Conservation (phyloP, 2,797 vertebrate genomes). For the Mustela erminea region DNA sequence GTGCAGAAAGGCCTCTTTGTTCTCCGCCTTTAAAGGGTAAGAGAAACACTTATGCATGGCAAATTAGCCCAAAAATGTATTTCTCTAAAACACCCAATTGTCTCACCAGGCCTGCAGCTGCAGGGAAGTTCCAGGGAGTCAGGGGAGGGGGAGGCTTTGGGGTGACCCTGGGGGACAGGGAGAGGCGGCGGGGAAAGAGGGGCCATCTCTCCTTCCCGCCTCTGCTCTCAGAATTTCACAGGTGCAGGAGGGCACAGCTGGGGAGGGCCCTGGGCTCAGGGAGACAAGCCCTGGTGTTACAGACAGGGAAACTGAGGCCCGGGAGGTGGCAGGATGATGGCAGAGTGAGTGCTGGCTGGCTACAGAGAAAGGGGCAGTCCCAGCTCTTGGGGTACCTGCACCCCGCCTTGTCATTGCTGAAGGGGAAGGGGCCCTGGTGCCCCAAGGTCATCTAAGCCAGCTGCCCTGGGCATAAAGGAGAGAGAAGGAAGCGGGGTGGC, state of each 20-base stretch:
- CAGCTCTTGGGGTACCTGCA: background rate
- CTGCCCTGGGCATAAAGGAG: background rate
- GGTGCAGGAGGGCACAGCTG: conserved; percentile 42
- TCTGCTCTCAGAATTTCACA: conserved; percentile 64
- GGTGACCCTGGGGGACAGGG: conserved; percentile 81
- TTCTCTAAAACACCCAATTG: conserved; percentile 92
- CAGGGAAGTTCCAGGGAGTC: conserved; percentile 90
- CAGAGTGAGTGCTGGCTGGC: background rate
- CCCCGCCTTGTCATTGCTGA: background rate
- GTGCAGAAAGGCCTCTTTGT: conserved; percentile 90
- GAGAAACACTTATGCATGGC: conserved; percentile 93
- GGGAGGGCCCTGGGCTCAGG: conserved; percentile 1
- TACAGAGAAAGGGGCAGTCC: background rate
- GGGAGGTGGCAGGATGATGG: background rate
- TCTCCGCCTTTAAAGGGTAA: conserved; percentile 91
- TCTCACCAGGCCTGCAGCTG: conserved; percentile 91
- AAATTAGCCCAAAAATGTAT: conserved; percentile 93
- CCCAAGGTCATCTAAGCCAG: background rate
- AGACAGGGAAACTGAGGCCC: conserved; percentile 64
- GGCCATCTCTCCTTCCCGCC: conserved; percentile 66
- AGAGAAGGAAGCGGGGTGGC: background rate
- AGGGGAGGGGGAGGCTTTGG: conserved; percentile 85
- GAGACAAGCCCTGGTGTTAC: background rate
- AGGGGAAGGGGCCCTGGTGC: background rate
- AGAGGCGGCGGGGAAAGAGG: conserved; percentile 81